Conservation (phyloP, 2,113 vertebrate species). For the Chamaea fasciata region DNA sequence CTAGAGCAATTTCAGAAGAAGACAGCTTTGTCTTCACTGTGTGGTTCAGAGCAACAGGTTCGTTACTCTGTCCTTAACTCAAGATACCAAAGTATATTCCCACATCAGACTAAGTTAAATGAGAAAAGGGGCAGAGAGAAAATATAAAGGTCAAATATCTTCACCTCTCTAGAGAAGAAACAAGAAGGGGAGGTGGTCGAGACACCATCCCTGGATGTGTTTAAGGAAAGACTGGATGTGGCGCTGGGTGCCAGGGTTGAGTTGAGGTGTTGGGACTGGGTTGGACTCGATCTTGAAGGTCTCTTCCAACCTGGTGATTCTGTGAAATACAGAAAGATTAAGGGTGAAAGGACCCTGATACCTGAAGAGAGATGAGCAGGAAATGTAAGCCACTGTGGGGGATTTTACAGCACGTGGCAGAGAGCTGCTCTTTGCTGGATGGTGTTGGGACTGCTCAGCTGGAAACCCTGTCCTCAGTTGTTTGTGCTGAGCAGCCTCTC, state of each 20-base stretch:
- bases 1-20: neutral
- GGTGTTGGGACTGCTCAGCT: neutral
- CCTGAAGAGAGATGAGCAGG: neutral
- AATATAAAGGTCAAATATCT: neutral
- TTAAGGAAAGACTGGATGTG: too few species aligned
- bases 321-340: neutral
- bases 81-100: neutral
- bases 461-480: accelerated
- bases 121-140: neutral
- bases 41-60: neutral
- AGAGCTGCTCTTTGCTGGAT: neutral
- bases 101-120: neutral
- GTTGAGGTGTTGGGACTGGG: too few species aligned
- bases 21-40: neutral
- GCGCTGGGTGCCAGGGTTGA: too few species aligned
- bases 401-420: neutral
- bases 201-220: too few species aligned
- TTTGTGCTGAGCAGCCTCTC: neutral
- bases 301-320: too few species aligned
- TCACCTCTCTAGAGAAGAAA: too few species aligned
- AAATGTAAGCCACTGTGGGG: neutral
- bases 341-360: neutral
- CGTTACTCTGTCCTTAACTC: neutral
- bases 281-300: too few species aligned
- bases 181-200: too few species aligned